These are phyloP conservation scores for Cephalopholis sonnerati DNA, from an alignment of 2,113 vertebrate genomes.

Conservation along the genomic window DNA sequence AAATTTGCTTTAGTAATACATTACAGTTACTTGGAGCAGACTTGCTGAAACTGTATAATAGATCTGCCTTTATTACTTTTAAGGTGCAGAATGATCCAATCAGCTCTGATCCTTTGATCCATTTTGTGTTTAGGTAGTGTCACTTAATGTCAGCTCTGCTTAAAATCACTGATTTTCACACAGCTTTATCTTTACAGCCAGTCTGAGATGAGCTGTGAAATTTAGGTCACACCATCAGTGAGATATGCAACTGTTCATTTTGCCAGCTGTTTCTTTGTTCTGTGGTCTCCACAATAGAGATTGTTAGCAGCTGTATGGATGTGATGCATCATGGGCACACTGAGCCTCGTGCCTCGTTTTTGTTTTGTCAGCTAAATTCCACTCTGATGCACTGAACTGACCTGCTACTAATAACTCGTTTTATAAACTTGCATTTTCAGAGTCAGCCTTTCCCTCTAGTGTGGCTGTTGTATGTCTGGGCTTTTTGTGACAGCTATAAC, in stretches of 20 bases:
- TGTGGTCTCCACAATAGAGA: not conserved
- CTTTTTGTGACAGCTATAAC: not conserved
- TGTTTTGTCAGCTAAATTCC: not conserved
- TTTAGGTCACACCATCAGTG: not conserved
- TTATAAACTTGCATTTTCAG: not conserved
- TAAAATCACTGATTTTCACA: not conserved
- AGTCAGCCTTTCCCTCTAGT: not conserved
- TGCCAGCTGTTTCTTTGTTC: conserved; percentile 3
- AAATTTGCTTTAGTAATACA: too few relatives aligned
- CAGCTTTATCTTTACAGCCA: not conserved
- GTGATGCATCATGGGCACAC: not conserved
- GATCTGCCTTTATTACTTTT: too few relatives aligned
- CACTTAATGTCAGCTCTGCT: not conserved
- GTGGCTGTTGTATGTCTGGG: too few relatives aligned
- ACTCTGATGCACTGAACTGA: not conserved
- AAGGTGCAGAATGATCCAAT: too few relatives aligned
- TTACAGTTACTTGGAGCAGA: too few relatives aligned
- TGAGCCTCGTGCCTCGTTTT: not conserved
- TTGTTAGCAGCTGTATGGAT: conserved; percentile 2
- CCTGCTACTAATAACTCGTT: not conserved
- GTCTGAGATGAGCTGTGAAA: not conserved
- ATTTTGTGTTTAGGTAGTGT: not conserved
- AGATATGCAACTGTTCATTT: not conserved
- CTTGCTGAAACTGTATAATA: too few relatives aligned
- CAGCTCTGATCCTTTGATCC: not conserved